Evolutionary conservation across 2,888 invertebrate genomes (phyloP), one percentile per base, ranked within the genome.

Genomic region (Drosophila birchii): DNA sequence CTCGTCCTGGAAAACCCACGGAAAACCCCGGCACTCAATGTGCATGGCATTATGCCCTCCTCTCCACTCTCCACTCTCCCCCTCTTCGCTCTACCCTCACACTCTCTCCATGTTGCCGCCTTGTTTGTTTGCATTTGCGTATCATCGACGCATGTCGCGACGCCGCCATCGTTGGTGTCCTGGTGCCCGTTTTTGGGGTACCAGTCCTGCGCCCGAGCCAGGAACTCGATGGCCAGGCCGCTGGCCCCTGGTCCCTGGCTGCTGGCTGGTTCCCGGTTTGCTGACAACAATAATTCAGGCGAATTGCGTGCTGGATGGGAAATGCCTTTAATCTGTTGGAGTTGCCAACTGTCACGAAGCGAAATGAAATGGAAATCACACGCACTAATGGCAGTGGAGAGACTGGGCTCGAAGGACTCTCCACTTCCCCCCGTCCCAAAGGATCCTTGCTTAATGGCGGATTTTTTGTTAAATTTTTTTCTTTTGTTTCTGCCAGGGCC

Each of bases 241-340:
- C 53, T 23, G 54, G 54, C 38, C 38, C 20, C 54, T 53, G 60
- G 56, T 43, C 8, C 23, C 44, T 45, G 60, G 56, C 39, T 47
- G 45, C n/a, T 29, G 58, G 71, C 75, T 79, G 80, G 58, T 53
- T 29, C 38, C 75, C 34, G 43, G 54, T 29, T 77, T 76, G 81
- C 73, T 80, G 83, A 88, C 88, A 85, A 85, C 87, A 85, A 85
- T 85, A 85, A 89, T 85, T 89, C 85, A 87, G 71, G 73, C 88
- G 85, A 76, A 87, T 87, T 87, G 82, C 78, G 89, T 79, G 78
- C 76, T 84, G 85, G 89, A 64, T 89, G 89, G 89, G 77, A 91
- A 91, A 92, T 90, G 90, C 89, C 90, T 91, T 91, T 92, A 92
- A 92, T 92, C 92, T 90, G 90, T 81, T 81, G 81, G 89, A 91